Base-by-base conservation (phyloP, 2,888 invertebrate genomes). In the Apantesis nais region DNA sequence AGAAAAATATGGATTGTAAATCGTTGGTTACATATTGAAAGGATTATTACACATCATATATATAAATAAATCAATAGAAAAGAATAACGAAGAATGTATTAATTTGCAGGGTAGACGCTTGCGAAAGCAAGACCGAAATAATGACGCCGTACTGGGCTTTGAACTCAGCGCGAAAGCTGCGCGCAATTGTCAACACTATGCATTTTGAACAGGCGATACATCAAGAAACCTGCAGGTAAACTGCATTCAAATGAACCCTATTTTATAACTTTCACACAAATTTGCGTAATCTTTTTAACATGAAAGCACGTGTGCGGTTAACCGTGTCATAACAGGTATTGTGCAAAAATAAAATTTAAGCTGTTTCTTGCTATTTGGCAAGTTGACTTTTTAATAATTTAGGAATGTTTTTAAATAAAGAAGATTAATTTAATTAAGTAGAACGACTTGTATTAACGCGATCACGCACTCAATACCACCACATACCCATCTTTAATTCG, bases 131-230 rank as follows among this genome's bases (percentile, higher is more conserved):
- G 90, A 97, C 98, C 62, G 98, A 99, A 92, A 98, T 99, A 83
- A 97, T 98, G 74, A 99, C 98, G 5, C 99, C 99, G 0, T 99
- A 98, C 88, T 99, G 98, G 98, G 98, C 98, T 11, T 97, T 98
- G 29, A 99, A 98, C 91, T 98, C 98, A 1, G 98, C 98, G 29
- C 98, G 98, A 68, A 98, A 98, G 93, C 96, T 98, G 71, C 96
- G 98, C 68, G 98, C 98, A 44, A 98, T 99, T 77, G 98, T 99
- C 67, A 99, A 99, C 90, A 99, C 98, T 16, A 98, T 98, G 93
- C 98, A 98, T 92, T 98, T 99, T 86, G 98, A 98, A 88, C 98
- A 99, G 91, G 98, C 98, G 66, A 98, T 99, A 85, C 98, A 99
- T 89, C 98, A 98, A 90, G 98, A 99, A 96, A 97, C 98, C 74